Conservation (phyloP, 2,888 invertebrate genomes). For the Agapetus fuscipes region DNA sequence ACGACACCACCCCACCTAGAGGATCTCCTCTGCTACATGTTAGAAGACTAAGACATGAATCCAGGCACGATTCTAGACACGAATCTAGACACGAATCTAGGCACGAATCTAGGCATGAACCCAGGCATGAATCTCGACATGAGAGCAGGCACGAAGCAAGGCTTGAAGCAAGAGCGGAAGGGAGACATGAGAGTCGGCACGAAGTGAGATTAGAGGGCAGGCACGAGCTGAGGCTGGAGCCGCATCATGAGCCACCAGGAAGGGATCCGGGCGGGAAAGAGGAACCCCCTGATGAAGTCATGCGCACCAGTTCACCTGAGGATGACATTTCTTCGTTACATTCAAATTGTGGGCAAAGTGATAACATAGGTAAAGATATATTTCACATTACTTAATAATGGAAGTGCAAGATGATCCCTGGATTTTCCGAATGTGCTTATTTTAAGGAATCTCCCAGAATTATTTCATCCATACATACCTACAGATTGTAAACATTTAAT, state of each 20-base stretch:
- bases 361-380: constrained; percentile 45
- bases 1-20: constrained; percentile 36
- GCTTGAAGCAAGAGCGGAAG: constrained; percentile 27
- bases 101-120: constrained; percentile 14
- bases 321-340: constrained; percentile 48
- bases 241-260: constrained; percentile 29
- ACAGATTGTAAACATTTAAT: too few species aligned
- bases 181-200: constrained; percentile 14
- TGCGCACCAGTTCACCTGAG: constrained; percentile 48
- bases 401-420: too few species aligned
- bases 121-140: constrained; percentile 16
- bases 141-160: constrained; percentile 16
- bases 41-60: constrained; percentile 30
- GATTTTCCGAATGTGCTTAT: too few species aligned
- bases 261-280: constrained; percentile 46
- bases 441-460: too few species aligned
- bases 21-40: constrained; percentile 42
- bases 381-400: too few species aligned
- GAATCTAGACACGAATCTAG: constrained; percentile 17
- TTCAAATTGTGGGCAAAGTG: constrained; percentile 46
- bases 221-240: constrained; percentile 26
- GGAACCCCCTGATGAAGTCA: constrained; percentile 44
- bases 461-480: too few species aligned
- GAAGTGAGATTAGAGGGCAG: constrained; percentile 14
- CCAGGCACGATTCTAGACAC: constrained; percentile 13